Percentiles rank a stretch among this genome's conserved stretches.
Evolutionary conservation across 2,888 invertebrate species (phyloP).

Genomic region (Monochamus alternatus): DNA sequence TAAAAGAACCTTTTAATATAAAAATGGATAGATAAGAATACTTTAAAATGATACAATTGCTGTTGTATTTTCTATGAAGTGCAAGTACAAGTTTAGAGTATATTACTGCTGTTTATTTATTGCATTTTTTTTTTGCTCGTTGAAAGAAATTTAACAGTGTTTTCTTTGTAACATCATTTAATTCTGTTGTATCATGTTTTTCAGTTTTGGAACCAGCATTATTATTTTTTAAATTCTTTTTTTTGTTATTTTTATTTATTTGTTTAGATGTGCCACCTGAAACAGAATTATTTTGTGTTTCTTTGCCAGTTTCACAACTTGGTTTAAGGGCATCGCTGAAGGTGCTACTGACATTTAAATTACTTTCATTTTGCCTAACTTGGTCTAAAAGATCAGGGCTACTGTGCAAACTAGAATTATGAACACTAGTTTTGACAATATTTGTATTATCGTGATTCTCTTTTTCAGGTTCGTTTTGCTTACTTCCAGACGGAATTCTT

Average conservation of each 20-base stretch:
- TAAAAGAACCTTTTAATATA: conserved; percentile 22
- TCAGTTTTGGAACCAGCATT: not conserved
- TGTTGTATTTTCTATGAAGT: conserved; percentile 36
- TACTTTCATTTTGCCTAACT: too few relatives aligned
- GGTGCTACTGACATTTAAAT: not conserved
- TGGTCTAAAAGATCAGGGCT: too few relatives aligned
- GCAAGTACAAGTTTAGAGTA: conserved; percentile 33
- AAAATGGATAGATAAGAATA: conserved; percentile 15
- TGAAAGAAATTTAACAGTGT: not conserved
- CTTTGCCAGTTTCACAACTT: not conserved
- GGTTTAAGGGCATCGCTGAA: not conserved
- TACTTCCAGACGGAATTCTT: too few relatives aligned
- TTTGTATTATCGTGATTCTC: too few relatives aligned
- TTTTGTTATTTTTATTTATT: not conserved
- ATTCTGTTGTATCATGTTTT: not conserved
- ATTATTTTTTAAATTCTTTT: not conserved
- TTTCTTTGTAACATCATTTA: not conserved
- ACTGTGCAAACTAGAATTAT: too few relatives aligned
- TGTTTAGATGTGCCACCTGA: not conserved
- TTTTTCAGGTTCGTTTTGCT: too few relatives aligned
- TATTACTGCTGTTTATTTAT: not conserved
- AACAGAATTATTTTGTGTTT: not conserved
- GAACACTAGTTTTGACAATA: too few relatives aligned
- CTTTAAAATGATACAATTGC: conserved; percentile 13
- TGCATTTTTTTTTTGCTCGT: not conserved